Conservation (phyloP, 2,888 invertebrate species). For the Agonopterix arenella region DNA sequence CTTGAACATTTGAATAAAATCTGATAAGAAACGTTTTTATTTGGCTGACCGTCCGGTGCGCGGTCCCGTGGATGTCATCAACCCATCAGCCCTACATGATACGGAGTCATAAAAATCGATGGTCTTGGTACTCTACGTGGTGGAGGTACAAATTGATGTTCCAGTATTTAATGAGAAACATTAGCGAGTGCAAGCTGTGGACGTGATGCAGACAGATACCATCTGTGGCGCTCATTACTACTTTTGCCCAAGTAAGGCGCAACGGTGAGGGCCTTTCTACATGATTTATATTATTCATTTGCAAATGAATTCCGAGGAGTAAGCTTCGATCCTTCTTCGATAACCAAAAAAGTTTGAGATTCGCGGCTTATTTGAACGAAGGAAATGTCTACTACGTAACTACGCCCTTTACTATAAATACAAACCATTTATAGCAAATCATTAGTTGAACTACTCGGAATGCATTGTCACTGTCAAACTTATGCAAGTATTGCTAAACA, state of each 20-base stretch:
- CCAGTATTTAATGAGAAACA: constrained; percentile 47
- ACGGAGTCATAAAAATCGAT: constrained; percentile 20
- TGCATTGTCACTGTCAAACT: too few relatives aligned
- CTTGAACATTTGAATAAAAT: constrained; percentile 5
- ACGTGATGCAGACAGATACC: constrained; percentile 30
- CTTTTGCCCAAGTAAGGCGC: constrained; percentile 42
- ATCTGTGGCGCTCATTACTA: constrained; percentile 49
- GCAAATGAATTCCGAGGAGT: constrained; percentile 22
- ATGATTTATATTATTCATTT: constrained; percentile 38
- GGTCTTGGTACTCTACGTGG: constrained; percentile 30
- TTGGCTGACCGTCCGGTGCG: background rate
- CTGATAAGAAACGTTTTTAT: background rate
- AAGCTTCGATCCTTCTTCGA: too few relatives aligned
- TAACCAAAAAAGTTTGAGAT: too few relatives aligned
- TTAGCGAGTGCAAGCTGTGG: constrained; percentile 40
- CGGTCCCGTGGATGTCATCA: background rate
- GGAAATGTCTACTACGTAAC: too few relatives aligned
- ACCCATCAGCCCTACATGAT: constrained; percentile 3
- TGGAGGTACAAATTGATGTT: constrained; percentile 46
- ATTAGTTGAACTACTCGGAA: too few relatives aligned
- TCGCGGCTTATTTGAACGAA: too few relatives aligned
- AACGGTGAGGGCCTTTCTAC: constrained; percentile 34
- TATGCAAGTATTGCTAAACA: too few relatives aligned
- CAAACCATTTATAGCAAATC: too few relatives aligned
- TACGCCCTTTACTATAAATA: too few relatives aligned